Base-by-base conservation (phyloP, 1,140 invertebrate species). In the Sogatella furcifera region DNA sequence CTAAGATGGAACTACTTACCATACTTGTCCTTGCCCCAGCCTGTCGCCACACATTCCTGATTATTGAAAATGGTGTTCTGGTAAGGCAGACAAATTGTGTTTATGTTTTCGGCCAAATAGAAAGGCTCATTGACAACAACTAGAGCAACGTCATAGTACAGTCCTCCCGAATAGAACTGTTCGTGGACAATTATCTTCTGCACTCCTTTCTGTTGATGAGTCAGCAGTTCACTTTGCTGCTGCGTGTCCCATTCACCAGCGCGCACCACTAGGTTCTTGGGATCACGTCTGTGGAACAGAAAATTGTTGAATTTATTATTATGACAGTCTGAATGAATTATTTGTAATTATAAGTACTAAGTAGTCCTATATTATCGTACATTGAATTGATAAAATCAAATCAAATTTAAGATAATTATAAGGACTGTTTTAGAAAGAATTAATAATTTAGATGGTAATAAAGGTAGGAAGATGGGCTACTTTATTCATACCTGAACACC, bases 21-120 rank as follows among this genome's bases (percentile, higher is more conserved):
- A 64, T 88, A 92, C 5, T 78, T 70, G 64, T 85, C 79, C 64
- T 83, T 84, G 5, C 86, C 86, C 86, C 86, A 90, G 8, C 86
- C 86, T 19, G 80, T 80, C 1, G 84, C 83, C 61, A 80, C 76
- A 67, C 86, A 90, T 2, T 64, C 66, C 17, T 69, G 69, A 19
- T 44, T 19, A n/a, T 60, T 42, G 19, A 60, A 21, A 17, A 17
- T 53, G 11, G 49, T 52, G 28, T 34, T 34, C 58, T 60, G 58
- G 5, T 13, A 11, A 14, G 58, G 58, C 22, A 54, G 46, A 19
- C 46, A 60, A 19, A 52, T 34, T 4, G 19, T 19, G 11, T 28
- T 42, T 8, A 57, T 57, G 54, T 55, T 34, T n/a, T 28, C 34
- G 31, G 21, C 77, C 3, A 80, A 69, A 0, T 74, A 66, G 0